Conservation (phyloP, 2,113 vertebrate species). For the Aplodontia rufa region DNA sequence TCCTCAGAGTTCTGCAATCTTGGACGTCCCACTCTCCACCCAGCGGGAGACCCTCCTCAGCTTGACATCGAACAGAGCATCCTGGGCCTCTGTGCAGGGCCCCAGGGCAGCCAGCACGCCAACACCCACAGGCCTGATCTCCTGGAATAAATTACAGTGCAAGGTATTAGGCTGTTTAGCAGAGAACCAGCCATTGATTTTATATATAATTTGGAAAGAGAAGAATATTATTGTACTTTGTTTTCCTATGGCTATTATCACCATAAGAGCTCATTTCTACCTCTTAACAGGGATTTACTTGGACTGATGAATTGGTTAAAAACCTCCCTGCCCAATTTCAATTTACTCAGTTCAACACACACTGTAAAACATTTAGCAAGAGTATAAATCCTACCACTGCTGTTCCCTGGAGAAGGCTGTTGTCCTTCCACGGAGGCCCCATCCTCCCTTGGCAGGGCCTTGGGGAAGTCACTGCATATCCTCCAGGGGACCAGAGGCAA, state of each 20-base stretch:
- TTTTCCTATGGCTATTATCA: conserved; percentile 64
- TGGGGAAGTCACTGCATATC: background rate
- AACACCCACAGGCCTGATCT: background rate
- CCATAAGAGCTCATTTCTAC: conserved; percentile 66
- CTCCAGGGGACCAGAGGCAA: background rate
- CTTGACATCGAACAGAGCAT: background rate
- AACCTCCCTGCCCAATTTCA: conserved; percentile 65
- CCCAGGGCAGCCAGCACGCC: background rate
- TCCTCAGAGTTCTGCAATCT: background rate
- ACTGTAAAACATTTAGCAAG: conserved; percentile 44
- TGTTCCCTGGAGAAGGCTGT: background rate
- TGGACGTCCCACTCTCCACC: too few relatives aligned
- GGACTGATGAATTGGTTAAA: conserved; percentile 67
- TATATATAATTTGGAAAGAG: conserved; percentile 49
- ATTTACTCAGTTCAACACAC: conserved; percentile 43
- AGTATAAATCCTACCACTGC: background rate
- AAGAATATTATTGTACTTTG: conserved; percentile 62
- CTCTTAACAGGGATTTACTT: conserved; percentile 69
- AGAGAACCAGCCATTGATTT: conserved; percentile 61
- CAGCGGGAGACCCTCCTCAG: background rate
- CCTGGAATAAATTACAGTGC: background rate
- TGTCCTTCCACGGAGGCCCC: fast-evolving
- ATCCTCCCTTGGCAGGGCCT: fast-evolving
- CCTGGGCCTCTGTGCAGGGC: background rate
- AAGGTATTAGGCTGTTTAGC: conserved; percentile 14